Conservation (phyloP, 1,140 invertebrate species). For the Bacillus rossius region DNA sequence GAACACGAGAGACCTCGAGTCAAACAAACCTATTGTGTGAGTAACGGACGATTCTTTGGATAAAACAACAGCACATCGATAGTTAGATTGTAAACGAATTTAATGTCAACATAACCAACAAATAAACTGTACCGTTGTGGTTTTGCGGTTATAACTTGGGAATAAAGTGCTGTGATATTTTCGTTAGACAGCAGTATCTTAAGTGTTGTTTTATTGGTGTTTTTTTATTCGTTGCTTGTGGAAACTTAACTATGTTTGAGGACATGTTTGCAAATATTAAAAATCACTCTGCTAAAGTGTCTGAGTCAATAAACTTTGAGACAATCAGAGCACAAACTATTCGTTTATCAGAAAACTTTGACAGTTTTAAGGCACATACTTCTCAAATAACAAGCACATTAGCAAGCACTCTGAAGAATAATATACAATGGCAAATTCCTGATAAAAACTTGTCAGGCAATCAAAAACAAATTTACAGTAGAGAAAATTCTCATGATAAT, state of each 20-base stretch:
- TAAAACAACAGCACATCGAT: too few species aligned
- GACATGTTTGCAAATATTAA: conserved; percentile 42
- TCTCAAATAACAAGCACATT: not conserved
- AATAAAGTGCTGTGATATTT: not conserved
- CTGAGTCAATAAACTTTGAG: conserved; percentile 37
- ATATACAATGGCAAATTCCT: too few species aligned
- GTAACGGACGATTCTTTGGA: too few species aligned
- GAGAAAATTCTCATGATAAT: conserved; percentile 4
- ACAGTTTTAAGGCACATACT: conserved; percentile 12
- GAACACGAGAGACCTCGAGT: too few species aligned
- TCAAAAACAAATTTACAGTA: too few species aligned
- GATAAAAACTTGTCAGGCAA: too few species aligned
- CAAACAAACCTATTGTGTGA: too few species aligned
- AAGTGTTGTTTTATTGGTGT: too few species aligned
- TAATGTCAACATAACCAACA: not conserved
- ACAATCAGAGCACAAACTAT: conserved; percentile 37
- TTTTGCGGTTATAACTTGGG: not conserved
- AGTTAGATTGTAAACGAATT: too few species aligned
- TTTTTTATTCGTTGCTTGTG: not conserved
- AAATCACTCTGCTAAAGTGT: conserved; percentile 43
- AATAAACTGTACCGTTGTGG: not conserved
- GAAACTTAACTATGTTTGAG: conserved; percentile 46
- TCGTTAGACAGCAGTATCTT: too few species aligned
- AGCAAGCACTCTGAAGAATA: too few species aligned
- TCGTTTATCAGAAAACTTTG: conserved; percentile 14